Percentiles rank a stretch among this genome's conserved stretches.
These are phyloP conservation scores for Camelus dromedarius DNA, from an alignment of 2,113 vertebrate species.

Conservation along the genomic window DNA sequence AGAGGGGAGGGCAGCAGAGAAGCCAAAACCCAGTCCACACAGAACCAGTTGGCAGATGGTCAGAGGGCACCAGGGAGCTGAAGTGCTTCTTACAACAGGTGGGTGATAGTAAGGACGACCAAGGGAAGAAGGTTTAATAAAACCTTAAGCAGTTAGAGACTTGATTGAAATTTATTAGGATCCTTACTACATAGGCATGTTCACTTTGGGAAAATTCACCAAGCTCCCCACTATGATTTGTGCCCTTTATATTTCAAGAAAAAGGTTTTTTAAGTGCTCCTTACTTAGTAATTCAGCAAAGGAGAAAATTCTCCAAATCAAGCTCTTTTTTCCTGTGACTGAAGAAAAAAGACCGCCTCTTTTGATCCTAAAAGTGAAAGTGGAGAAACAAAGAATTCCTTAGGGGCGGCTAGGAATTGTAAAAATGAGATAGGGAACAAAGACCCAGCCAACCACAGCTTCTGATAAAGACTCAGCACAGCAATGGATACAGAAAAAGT, in stretches of 20 bases:
- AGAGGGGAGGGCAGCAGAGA: too few relatives aligned
- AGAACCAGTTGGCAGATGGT: neutral
- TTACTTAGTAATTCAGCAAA: neutral
- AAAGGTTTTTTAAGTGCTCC: neutral
- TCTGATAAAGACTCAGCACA: neutral
- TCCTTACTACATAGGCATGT: fast-evolving
- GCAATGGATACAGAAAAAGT: neutral
- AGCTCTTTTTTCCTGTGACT: neutral
- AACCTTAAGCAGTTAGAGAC: neutral
- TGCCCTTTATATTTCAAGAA: neutral
- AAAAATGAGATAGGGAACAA: neutral
- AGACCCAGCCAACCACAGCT: neutral
- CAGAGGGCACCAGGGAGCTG: neutral
- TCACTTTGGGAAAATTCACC: neutral
- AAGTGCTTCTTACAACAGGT: neutral
- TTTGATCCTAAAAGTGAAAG: neutral
- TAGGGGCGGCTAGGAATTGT: fast-evolving
- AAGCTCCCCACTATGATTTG: neutral
- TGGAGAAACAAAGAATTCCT: neutral
- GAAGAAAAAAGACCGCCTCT: neutral
- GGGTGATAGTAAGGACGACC: neutral
- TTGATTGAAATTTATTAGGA: neutral
- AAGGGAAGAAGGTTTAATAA: neutral
- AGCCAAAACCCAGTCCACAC: neutral
- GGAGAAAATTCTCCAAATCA: neutral